Conservation (phyloP, 2,888 invertebrate genomes). For the Rugalucina vietnamica region DNA sequence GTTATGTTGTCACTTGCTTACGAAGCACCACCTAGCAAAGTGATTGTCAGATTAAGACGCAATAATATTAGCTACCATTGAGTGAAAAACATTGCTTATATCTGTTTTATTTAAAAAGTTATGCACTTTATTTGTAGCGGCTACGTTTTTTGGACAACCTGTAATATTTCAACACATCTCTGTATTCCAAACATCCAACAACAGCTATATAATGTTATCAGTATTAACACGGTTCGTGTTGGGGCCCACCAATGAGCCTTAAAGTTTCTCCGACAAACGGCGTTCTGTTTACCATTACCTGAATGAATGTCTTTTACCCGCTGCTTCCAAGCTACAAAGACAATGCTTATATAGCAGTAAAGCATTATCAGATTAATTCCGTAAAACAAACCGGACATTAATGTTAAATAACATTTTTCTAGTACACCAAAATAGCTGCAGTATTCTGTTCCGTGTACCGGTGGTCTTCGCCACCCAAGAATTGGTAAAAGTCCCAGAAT, state of each 20-base stretch:
- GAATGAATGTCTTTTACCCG: too few relatives aligned
- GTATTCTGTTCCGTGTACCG: conserved; percentile 4
- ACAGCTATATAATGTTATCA: conserved; percentile 20
- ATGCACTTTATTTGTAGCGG: too few relatives aligned
- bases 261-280: background rate
- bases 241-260: conserved; percentile 33
- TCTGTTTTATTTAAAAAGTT: too few relatives aligned
- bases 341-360: background rate
- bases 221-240: conserved; percentile 15
- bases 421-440: conserved; percentile 38
- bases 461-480: conserved; percentile 19
- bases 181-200: conserved; percentile 32
- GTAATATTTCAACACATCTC: too few relatives aligned
- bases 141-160: too few relatives aligned
- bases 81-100: too few relatives aligned
- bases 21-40: too few relatives aligned
- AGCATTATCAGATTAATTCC: background rate
- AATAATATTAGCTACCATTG: too few relatives aligned
- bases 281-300: background rate
- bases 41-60: too few relatives aligned
- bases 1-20: too few relatives aligned
- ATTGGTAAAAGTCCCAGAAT: conserved; percentile 16
- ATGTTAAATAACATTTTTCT: background rate
- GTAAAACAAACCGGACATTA: background rate
- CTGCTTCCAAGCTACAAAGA: conserved; percentile 5